Conservation (phyloP, 2,797 vertebrate species). For the Chelonia mydas region DNA sequence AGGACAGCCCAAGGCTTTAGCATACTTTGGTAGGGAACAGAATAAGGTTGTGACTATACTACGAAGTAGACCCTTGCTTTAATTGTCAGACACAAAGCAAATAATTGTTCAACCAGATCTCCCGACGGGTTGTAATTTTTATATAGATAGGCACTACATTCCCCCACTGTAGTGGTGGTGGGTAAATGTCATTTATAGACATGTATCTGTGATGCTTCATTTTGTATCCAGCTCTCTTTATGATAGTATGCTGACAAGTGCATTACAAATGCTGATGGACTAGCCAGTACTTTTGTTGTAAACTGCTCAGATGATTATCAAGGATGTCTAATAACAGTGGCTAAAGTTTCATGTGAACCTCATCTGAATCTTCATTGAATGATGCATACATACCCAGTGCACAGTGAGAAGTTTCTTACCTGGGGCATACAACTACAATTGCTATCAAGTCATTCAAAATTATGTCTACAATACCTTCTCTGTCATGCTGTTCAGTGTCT, state of each 20-base stretch:
- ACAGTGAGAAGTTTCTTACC: neutral
- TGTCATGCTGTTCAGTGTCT: neutral
- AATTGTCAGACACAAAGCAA: neutral
- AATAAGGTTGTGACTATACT: neutral
- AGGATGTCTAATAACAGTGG: neutral
- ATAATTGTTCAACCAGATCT: neutral
- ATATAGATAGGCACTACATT: neutral
- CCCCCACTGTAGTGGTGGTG: neutral
- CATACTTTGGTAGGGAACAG: neutral
- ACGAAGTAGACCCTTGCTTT: neutral
- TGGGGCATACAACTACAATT: neutral
- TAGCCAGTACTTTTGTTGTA: neutral
- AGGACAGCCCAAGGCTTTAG: neutral
- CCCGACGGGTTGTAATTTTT: neutral
- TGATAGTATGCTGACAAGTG: neutral
- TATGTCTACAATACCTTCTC: neutral
- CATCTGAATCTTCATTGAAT: neutral
- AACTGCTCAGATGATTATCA: neutral
- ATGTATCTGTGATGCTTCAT: neutral
- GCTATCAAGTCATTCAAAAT: neutral
- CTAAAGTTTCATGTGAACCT: neutral
- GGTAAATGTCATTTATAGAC: neutral
- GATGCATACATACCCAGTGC: neutral
- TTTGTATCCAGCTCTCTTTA: neutral
- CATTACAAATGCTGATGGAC: neutral